phyloP scores from a whole-genome alignment of 2,797 vertebrate genomes.

The Hippopotamyrus pictus region DNA sequence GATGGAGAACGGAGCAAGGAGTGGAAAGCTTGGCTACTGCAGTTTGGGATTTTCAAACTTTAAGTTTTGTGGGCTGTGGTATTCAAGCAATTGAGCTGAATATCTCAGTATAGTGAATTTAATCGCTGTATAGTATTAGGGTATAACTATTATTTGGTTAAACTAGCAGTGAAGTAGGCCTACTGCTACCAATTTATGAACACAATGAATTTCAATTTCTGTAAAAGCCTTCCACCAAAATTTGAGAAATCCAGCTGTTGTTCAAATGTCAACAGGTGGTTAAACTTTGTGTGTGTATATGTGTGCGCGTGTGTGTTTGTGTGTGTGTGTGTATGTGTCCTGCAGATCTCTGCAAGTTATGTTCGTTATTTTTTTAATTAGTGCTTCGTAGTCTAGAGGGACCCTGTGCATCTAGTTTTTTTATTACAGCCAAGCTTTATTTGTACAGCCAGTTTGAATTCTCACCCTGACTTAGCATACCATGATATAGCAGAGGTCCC shows the following conservation, averaged over 20 bases:
- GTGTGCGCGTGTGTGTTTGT: too few relatives aligned
- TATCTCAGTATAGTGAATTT: background rate
- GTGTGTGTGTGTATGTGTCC: background rate
- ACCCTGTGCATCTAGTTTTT: background rate
- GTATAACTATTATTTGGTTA: background rate
- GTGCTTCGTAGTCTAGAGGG: background rate
- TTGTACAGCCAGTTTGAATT: background rate
- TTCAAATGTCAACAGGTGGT: background rate
- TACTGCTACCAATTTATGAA: background rate
- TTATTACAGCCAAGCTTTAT: background rate
- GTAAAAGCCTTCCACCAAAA: background rate
- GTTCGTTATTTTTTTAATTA: background rate
- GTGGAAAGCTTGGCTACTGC: background rate
- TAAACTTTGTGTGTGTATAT: background rate
- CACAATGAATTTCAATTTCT: background rate
- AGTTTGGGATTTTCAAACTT: background rate
- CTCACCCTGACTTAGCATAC: background rate
- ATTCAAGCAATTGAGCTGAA: background rate
- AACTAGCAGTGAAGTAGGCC: background rate
- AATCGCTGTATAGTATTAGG: background rate
- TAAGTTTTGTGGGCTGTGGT: background rate
- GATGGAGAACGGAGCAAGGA: background rate
- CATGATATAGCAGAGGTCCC: background rate
- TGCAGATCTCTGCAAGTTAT: background rate
- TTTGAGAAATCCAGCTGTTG: background rate